Evolutionary conservation across 2,797 vertebrate genomes (phyloP), one percentile per base, ranked within the genome.

Genomic region (Poliocrania exsul): DNA sequence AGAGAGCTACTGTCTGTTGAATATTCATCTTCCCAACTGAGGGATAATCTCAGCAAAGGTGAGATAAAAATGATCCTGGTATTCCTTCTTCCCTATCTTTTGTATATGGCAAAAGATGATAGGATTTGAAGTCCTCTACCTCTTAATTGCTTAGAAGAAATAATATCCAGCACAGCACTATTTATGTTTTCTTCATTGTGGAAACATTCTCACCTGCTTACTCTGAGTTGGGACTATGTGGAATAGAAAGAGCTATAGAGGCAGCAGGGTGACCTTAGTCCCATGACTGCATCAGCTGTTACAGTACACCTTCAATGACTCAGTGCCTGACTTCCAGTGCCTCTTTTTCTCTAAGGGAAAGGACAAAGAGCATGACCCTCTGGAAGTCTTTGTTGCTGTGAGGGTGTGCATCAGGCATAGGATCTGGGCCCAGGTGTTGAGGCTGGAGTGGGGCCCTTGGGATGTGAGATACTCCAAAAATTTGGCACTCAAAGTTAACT

Each of bases 301-400:
- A n/a, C 26, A 58, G 17, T 21, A 58, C 18, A 47, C 1, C 8
- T 31, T 56, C 35, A 75, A 6, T 9, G 11, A 58, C 37, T 65
- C 9, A n/a, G 6, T 33, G 5, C 15, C 29, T 35, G 25, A 10
- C 6, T 13, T 20, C 28, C 40, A 74, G 4, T 10, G 5, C 5
- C 16, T 75, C 19, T 14, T 50, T 61, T 35, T 35, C 35, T 58
- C 44, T 4, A 23, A 73, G 33, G 8, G 37, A 82, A 64, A 72
- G 3, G 7, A 35, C 5, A 54, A 65, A 50, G 9, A 77, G 1
- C 1, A 2, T 5, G 10, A 42, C 13, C 11, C 40, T 61, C 46
- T 23, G 10, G 16, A 46, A 50, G 15, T 23, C 21, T 35, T 88
- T 54, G 2, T 24, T 49, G 5, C 14, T 16, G 9, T 57, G 7